Conservation (phyloP, 1,140 invertebrate genomes). For the Drosophila sp. region DNA sequence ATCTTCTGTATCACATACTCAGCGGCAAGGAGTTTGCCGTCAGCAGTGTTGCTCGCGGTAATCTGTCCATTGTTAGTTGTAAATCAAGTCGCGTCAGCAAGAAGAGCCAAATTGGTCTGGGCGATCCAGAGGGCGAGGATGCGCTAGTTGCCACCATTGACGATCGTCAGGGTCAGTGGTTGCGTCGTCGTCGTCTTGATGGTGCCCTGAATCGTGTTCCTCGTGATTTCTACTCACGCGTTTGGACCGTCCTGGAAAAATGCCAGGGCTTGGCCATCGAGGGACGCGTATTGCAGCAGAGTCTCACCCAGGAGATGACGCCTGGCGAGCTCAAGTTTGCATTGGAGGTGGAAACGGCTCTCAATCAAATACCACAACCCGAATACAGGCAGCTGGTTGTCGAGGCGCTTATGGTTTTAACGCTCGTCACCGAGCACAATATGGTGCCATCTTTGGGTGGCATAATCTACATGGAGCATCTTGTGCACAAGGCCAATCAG, state of each 20-base stretch:
- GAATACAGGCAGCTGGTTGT: slow-evolving; percentile 99
- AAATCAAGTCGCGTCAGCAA: slow-evolving; percentile 94
- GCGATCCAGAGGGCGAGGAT: slow-evolving; percentile 87
- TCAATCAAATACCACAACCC: slow-evolving; percentile 98
- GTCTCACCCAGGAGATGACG: slow-evolving; percentile 99
- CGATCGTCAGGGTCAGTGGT: slow-evolving; percentile 98
- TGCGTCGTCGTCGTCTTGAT: slow-evolving; percentile 95
- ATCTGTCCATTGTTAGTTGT: slow-evolving; percentile 93
- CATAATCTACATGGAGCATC: slow-evolving; percentile 95
- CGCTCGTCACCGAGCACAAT: slow-evolving; percentile 95
- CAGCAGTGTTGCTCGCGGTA: slow-evolving; percentile 93
- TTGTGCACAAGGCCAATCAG: slow-evolving; percentile 97
- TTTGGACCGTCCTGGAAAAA: slow-evolving; percentile 96
- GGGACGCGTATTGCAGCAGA: slow-evolving; percentile 94
- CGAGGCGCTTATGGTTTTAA: slow-evolving; percentile 98
- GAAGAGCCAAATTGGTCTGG: slow-evolving; percentile 92
- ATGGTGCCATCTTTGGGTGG: slow-evolving; percentile 91
- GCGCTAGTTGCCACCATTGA: slow-evolving; percentile 78
- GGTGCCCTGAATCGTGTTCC: slow-evolving; percentile 99
- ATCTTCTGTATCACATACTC: slow-evolving; percentile 97
- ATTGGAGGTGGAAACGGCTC: slow-evolving; percentile 97
- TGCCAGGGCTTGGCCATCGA: slow-evolving; percentile 96
- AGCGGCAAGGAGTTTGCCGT: slow-evolving; percentile 99
- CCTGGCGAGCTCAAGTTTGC: slow-evolving; percentile 99
- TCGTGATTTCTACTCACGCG: slow-evolving; percentile 96